Base-by-base conservation (phyloP, 2,113 vertebrate genomes). In the Strix uralensis region DNA sequence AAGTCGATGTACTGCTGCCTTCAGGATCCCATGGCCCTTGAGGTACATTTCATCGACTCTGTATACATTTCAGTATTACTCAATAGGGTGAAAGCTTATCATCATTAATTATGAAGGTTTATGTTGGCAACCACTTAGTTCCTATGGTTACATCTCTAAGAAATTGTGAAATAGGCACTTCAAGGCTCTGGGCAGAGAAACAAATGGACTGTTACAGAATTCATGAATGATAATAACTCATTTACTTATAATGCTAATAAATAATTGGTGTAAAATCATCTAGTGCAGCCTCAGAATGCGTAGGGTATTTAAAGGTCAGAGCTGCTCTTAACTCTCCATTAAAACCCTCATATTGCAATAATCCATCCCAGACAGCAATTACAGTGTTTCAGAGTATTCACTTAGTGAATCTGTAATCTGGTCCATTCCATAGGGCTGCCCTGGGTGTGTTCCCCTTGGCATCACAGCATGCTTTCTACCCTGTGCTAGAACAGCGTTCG, bases 211-310 rank as follows among this genome's bases (percentile, higher is more conserved):
- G 62, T 97, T 97, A 92, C 75, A 93, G 96, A 97, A 98, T 97
- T 98, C 97, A 98, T 98, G 97, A 98, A 98, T 97, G 90, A 97
- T 98, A 98, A 98, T 97, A 97, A 97, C 88, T 98, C 90, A 97
- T 98, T 98, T 98, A 94, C 90, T 97, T 98, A 97, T 97, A 97
- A 97, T 97, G 78, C 90, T 97, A 97, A 97, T 97, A 98, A 98
- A 98, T 98, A 98, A 98, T 98, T 97, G 95, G 95, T 95, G 94
- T 94, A 97, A 96, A 98, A 97, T 97, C 92, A 96, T 97, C 84
- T 71, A 69, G 79, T 81, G 84, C 89, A 91, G 80, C 91, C 91
- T 96, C 91, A 92, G 95, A 97, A 96, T 80, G 80, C 55, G 59
- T 91, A 96, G 95, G 92, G 90, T 96, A 92, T 96, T 95, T 96